Conservation (phyloP, 2,113 vertebrate genomes). For the Protobothrops flavoviridis region DNA sequence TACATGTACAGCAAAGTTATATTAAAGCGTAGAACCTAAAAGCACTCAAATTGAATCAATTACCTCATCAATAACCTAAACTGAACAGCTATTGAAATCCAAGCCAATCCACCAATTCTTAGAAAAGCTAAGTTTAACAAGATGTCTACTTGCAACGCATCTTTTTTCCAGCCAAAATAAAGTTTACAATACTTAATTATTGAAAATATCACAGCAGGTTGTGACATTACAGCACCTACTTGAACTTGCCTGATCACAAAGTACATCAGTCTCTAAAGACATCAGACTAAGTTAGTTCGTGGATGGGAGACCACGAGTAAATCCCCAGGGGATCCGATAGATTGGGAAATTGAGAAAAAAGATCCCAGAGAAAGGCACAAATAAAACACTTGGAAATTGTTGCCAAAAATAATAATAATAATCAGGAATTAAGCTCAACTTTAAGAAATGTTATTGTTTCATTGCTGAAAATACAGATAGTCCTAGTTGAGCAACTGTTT, state of each 20-base stretch:
- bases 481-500: not conserved
- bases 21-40: not conserved
- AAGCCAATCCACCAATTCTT: not conserved
- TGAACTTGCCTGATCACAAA: not conserved
- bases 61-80: not conserved
- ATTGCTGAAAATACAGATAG: not conserved
- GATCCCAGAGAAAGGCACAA: not conserved
- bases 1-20: not conserved
- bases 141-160: not conserved
- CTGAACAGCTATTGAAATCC: not conserved
- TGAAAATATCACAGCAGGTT: not conserved
- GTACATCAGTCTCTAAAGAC: not conserved
- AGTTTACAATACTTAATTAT: not conserved
- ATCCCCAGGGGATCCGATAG: not conserved
- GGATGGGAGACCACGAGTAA: not conserved
- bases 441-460: not conserved
- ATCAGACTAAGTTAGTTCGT: not conserved
- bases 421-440: not conserved
- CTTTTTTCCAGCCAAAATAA: not conserved
- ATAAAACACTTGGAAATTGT: not conserved
- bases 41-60: not conserved
- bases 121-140: fast-evolving
- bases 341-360: not conserved
- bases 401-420: not conserved
- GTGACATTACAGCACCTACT: not conserved